A percentile compares a stretch with the other conserved stretches of the same genome.
Evolutionary conservation across 2,797 vertebrate species (phyloP).

Genomic region (Acridotheres tristis): DNA sequence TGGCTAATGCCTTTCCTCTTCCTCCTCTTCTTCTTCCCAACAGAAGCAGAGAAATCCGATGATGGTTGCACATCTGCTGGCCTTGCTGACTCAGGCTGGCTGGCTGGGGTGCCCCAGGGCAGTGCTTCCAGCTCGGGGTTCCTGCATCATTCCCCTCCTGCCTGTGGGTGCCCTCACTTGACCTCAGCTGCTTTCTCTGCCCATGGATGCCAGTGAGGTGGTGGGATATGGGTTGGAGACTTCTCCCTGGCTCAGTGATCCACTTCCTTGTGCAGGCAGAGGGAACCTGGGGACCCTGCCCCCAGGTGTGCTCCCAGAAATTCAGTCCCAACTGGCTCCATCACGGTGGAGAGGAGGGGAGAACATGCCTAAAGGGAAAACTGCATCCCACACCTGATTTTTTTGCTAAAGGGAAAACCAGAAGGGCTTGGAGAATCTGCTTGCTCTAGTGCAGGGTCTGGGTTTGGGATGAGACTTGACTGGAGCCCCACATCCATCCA

Average conservation of each 20-base stretch:
- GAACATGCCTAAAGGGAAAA: neutral
- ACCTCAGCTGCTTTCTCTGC: neutral
- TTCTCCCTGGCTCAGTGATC: neutral
- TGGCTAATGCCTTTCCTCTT: neutral
- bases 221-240: neutral
- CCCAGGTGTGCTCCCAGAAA: neutral
- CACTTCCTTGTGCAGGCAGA: fast-evolving
- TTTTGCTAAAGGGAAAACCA: neutral
- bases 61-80: constrained; percentile 9
- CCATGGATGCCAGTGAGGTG: neutral
- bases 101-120: neutral
- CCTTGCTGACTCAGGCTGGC: neutral
- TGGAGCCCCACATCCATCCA: neutral
- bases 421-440: neutral
- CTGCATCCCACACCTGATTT: neutral
- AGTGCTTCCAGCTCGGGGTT: neutral
- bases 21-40: neutral
- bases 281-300: neutral
- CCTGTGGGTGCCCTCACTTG: neutral
- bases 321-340: neutral
- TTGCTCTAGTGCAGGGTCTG: fast-evolving
- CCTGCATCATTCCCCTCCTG: neutral
- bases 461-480: neutral
- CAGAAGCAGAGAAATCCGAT: neutral
- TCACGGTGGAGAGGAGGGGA: neutral